Evolutionary conservation across 2,113 vertebrate genomes (phyloP).

Genomic region (Crotalus viridis): DNA sequence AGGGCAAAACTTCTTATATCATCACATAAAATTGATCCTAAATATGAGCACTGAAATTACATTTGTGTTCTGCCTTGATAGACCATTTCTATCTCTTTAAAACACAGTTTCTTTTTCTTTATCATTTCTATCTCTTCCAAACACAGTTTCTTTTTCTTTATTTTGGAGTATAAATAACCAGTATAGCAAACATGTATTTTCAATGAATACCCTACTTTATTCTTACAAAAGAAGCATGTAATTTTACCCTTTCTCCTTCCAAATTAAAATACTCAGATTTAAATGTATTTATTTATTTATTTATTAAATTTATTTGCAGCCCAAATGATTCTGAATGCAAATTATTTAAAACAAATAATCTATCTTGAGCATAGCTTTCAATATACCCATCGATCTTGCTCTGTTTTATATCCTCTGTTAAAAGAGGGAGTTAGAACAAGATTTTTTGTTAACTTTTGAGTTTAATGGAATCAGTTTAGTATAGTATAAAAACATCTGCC

Average conservation of each 20-base stretch:
- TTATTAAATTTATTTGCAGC: too few relatives aligned
- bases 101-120: background rate
- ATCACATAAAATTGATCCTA: background rate
- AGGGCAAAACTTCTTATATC: background rate
- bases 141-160: background rate
- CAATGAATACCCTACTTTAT: background rate
- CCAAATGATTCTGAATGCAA: too few relatives aligned
- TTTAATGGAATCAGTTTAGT: background rate
- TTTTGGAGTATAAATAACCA: background rate
- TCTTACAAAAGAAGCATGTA: background rate
- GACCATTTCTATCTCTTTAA: background rate
- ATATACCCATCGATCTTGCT: background rate
- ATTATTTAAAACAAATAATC: background rate
- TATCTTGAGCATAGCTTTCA: background rate
- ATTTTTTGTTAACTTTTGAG: background rate
- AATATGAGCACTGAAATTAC: background rate
- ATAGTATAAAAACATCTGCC: background rate
- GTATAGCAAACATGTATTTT: background rate
- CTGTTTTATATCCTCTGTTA: background rate
- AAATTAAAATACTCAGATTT: background rate
- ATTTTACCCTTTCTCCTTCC: background rate
- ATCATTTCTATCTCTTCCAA: background rate
- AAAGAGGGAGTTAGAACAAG: background rate
- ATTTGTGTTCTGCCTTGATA: background rate
- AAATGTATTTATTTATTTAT: background rate